These are phyloP conservation scores for Moxostoma hubbsi DNA, from an alignment of 2,797 vertebrate species.

Conservation along the genomic window DNA sequence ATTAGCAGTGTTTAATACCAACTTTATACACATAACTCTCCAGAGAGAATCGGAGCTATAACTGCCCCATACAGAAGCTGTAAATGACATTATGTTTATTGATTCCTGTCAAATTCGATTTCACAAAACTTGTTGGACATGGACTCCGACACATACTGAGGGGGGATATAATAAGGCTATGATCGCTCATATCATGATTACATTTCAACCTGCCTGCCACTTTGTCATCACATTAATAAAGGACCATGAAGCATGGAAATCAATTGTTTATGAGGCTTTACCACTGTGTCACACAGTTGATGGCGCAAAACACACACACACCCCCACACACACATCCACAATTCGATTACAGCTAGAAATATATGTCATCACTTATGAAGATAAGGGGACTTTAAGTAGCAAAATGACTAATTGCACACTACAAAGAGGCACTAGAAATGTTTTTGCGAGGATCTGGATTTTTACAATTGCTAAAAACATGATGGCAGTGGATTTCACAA, in stretches of 20 bases:
- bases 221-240: constrained; percentile 65
- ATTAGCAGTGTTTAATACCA: constrained; percentile 32
- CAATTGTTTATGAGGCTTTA: constrained; percentile 57
- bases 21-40: constrained; percentile 68
- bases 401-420: neutral
- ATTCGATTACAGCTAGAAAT: no score
- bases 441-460: neutral
- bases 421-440: neutral
- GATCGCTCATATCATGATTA: constrained; percentile 74
- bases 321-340: no score
- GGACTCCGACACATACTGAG: constrained; percentile 53
- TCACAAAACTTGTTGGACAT: constrained; percentile 66
- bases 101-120: constrained; percentile 81
- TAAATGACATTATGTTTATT: constrained; percentile 79
- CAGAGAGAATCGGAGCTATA: constrained; percentile 58
- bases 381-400: neutral
- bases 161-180: constrained; percentile 74
- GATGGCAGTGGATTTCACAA: neutral
- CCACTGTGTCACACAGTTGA: neutral
- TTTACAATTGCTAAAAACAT: neutral
- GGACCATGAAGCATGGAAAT: constrained; percentile 71
- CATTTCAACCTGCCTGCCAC: constrained; percentile 69
- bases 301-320: no score
- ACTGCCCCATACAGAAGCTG: constrained; percentile 70
- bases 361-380: neutral